These are phyloP conservation scores for Suncus etruscus DNA, from an alignment of 2,113 vertebrate species.

Conservation along the genomic window DNA sequence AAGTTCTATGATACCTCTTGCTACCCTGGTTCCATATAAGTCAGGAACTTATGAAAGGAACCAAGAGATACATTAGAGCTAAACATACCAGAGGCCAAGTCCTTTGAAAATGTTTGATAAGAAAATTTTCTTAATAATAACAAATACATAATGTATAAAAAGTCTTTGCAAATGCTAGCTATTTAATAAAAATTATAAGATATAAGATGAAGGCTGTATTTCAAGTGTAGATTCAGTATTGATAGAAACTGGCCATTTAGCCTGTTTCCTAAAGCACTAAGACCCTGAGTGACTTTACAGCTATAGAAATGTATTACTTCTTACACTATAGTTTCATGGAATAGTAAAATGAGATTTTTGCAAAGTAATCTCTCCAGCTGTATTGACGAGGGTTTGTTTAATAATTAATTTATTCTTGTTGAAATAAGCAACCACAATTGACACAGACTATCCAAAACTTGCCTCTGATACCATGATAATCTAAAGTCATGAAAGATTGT, in stretches of 20 bases:
- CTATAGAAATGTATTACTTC: background rate
- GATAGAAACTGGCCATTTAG: background rate
- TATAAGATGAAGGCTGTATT: background rate
- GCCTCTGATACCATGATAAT: too few relatives aligned
- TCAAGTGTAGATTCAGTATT: background rate
- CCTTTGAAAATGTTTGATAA: background rate
- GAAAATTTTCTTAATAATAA: slow-evolving; percentile 8
- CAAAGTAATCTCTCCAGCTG: background rate
- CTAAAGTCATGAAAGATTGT: too few relatives aligned
- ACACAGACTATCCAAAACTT: background rate
- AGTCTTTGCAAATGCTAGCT: background rate
- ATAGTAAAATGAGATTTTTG: background rate
- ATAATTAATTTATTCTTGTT: background rate
- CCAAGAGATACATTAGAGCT: background rate
- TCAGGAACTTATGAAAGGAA: background rate
- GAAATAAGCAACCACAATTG: background rate
- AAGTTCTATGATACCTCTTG: background rate
- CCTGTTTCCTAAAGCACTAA: background rate
- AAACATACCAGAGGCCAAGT: background rate
- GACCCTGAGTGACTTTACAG: background rate
- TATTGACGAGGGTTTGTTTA: too few relatives aligned
- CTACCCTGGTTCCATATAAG: background rate
- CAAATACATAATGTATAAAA: background rate
- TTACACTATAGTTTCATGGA: background rate
- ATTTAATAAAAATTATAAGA: background rate